Evolutionary conservation across 2,888 invertebrate species (phyloP).

Genomic region (Eulithis testata): DNA sequence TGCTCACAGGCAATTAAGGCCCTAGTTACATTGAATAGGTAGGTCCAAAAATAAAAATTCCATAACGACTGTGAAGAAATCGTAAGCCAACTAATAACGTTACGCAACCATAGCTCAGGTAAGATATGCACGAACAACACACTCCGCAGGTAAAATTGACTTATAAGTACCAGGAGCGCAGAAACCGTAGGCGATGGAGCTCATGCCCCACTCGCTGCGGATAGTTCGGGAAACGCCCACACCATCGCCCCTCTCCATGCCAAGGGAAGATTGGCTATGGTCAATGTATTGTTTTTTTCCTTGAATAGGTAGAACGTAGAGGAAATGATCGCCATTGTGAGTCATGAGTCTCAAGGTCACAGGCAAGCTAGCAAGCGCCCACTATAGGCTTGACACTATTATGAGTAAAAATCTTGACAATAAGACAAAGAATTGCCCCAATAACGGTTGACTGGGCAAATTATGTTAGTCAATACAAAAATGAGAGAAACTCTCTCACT

Average conservation of each 20-base stretch:
- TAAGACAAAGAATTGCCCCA: too few relatives aligned
- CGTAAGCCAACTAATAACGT: too few relatives aligned
- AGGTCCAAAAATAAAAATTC: too few relatives aligned
- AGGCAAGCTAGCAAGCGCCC: background rate
- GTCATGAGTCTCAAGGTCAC: slow-evolving; percentile 14
- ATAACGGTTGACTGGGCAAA: too few relatives aligned
- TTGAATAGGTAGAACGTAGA: slow-evolving; percentile 22
- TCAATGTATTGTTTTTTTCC: slow-evolving; percentile 36
- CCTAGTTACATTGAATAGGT: too few relatives aligned
- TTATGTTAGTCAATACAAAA: too few relatives aligned
- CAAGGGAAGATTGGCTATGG: slow-evolving; percentile 43
- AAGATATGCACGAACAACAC: slow-evolving; percentile 10
- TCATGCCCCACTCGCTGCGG: slow-evolving; percentile 28
- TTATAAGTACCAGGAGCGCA: slow-evolving; percentile 67
- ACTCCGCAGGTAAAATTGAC: slow-evolving; percentile 60
- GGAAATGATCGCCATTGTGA: slow-evolving; percentile 22
- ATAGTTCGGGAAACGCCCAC: slow-evolving; percentile 60
- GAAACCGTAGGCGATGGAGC: slow-evolving; percentile 43
- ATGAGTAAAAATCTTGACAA: too few relatives aligned
- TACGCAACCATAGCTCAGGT: background rate
- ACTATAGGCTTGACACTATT: background rate
- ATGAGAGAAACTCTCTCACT: too few relatives aligned
- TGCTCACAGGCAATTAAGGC: too few relatives aligned
- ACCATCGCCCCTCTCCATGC: slow-evolving; percentile 57
- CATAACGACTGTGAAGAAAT: too few relatives aligned